phyloP scores from a whole-genome alignment of 2,888 invertebrate genomes.

The Lumbricus terrestris region DNA sequence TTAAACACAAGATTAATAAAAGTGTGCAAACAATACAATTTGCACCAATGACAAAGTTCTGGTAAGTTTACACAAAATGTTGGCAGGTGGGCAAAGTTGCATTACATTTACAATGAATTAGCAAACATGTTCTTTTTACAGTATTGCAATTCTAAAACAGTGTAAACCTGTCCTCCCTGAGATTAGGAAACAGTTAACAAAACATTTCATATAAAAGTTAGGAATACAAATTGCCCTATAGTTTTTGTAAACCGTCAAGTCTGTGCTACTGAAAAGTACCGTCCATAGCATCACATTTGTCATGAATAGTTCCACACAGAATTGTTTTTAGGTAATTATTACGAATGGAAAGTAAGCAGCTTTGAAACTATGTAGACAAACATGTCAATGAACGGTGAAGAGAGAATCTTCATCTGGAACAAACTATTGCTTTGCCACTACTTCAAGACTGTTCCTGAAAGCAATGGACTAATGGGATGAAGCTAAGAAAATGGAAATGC shows the following conservation, averaged over 20 bases:
- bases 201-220: neutral
- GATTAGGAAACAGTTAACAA: neutral
- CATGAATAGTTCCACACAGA: neutral
- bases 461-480: neutral
- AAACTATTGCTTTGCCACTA: neutral
- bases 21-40: neutral
- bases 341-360: neutral
- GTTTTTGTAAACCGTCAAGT: neutral
- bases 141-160: neutral
- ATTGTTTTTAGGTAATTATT: neutral
- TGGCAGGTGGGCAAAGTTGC: neutral
- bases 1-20: neutral
- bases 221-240: neutral
- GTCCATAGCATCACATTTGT: neutral
- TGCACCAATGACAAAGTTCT: neutral
- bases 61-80: neutral
- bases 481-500: neutral
- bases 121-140: neutral
- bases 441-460: neutral
- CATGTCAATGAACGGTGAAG: neutral
- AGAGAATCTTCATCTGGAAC: neutral
- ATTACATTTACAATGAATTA: neutral
- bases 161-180: neutral
- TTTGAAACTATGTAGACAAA: neutral
- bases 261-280: neutral